A percentile compares a stretch with the other conserved stretches of the same genome.
phyloP scores from a whole-genome alignment of 2,888 invertebrate genomes.

The Rotaria magnacalcarata region DNA sequence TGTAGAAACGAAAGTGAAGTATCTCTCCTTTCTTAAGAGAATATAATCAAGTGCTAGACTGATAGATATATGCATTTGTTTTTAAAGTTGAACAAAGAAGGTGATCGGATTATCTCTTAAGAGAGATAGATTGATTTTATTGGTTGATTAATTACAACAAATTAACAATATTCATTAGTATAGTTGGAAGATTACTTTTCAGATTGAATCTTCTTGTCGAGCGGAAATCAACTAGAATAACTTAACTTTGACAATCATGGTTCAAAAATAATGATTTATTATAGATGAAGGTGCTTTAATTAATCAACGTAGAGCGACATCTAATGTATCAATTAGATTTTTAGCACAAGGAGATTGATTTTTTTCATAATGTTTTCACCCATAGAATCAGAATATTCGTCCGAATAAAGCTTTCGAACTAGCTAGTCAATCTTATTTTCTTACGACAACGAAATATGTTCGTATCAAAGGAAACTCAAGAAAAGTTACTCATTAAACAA shows the following conservation, averaged over 20 bases:
- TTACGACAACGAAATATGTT: no score
- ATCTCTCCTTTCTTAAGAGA: background rate
- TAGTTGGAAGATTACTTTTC: background rate
- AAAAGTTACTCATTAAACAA: no score
- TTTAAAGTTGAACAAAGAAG: constrained; percentile 12
- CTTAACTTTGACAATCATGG: background rate
- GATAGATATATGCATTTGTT: background rate
- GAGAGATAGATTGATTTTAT: background rate
- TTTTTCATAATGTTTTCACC: no score
- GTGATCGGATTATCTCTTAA: background rate
- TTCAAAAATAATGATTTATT: background rate
- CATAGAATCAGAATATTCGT: no score
- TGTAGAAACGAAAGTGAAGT: background rate
- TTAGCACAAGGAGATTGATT: no score
- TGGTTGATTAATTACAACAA: background rate
- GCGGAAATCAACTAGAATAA: no score
- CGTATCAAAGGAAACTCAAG: no score
- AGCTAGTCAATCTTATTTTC: no score
- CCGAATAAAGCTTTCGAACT: no score
- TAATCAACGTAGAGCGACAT: background rate
- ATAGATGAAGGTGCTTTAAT: background rate
- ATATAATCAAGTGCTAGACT: background rate
- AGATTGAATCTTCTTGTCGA: background rate
- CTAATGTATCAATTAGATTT: background rate
- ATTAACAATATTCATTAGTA: background rate